Conservation (phyloP, 2,888 invertebrate species). For the Platynereis dumerilii region DNA sequence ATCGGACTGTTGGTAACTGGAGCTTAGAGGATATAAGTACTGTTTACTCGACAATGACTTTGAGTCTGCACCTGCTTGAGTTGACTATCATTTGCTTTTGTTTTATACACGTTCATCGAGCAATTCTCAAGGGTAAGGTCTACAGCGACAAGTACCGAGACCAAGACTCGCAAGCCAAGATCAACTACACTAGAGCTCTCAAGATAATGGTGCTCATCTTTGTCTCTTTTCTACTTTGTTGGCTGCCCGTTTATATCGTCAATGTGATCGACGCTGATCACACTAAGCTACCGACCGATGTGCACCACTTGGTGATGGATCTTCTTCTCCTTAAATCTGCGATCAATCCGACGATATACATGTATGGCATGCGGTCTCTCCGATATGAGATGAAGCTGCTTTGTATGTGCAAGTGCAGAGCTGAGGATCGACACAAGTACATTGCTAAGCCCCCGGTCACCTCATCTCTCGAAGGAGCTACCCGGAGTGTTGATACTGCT, state of each 20-base stretch:
- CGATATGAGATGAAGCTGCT: slow-evolving; percentile 31
- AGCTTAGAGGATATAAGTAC: background rate
- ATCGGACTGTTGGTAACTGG: background rate
- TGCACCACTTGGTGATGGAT: slow-evolving; percentile 34
- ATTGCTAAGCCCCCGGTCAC: slow-evolving; percentile 1
- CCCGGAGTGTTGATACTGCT: too few relatives aligned
- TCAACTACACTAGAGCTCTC: slow-evolving; percentile 24
- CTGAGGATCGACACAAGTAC: slow-evolving; percentile 4
- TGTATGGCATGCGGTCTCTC: slow-evolving; percentile 35
- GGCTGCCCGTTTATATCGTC: slow-evolving; percentile 36
- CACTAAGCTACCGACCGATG: slow-evolving; percentile 15
- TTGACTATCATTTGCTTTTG: slow-evolving; percentile 24
- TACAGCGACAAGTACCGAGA: slow-evolving; percentile 16
- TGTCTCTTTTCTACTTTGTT: slow-evolving; percentile 28
- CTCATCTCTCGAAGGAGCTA: background rate
- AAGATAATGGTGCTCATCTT: slow-evolving; percentile 26
- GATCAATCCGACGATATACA: slow-evolving; percentile 35
- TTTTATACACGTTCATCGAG: slow-evolving; percentile 30
- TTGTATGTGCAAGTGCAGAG: slow-evolving; percentile 28
- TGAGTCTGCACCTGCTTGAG: slow-evolving; percentile 29
- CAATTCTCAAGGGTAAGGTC: slow-evolving; percentile 27
- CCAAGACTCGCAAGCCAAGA: slow-evolving; percentile 12
- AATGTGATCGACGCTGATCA: slow-evolving; percentile 30
- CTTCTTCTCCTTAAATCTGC: slow-evolving; percentile 36
- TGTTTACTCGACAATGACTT: slow-evolving; percentile 18